phyloP scores from a whole-genome alignment of 2,888 invertebrate species.

The Oscheius sp. region DNA sequence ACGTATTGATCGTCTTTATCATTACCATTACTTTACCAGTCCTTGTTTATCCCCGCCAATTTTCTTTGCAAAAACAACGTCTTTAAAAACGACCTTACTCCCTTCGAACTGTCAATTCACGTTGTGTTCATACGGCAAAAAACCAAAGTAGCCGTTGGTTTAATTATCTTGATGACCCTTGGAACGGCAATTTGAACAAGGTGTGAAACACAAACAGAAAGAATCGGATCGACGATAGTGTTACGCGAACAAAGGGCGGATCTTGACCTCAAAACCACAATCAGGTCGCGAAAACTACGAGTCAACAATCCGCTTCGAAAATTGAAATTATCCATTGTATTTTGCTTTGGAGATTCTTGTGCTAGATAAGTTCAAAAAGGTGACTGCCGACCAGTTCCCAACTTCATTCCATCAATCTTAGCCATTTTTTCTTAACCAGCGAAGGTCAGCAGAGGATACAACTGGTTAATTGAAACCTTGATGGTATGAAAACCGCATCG shows the following conservation, averaged over 20 bases:
- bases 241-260: conserved; percentile 28
- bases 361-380: neutral
- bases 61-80: no score
- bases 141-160: no score
- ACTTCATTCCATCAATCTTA: conserved; percentile 7
- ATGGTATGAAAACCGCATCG: neutral
- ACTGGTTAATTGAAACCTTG: conserved; percentile 11
- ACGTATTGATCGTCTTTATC: no score
- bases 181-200: neutral
- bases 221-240: conserved; percentile 15
- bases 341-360: neutral
- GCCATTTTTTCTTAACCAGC: neutral
- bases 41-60: no score
- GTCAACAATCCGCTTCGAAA: conserved; percentile 23
- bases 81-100: no score
- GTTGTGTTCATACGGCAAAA: no score
- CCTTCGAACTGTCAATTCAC: no score
- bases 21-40: no score
- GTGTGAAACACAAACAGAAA: conserved; percentile 21
- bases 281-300: conserved; percentile 27
- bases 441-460: conserved; percentile 7
- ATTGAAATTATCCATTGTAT: neutral
- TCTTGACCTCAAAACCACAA: conserved; percentile 32
- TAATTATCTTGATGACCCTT: neutral
- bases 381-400: neutral